These are phyloP conservation scores for Hemithea aestivaria DNA, from an alignment of 2,888 invertebrate genomes.

Conservation along the genomic window DNA sequence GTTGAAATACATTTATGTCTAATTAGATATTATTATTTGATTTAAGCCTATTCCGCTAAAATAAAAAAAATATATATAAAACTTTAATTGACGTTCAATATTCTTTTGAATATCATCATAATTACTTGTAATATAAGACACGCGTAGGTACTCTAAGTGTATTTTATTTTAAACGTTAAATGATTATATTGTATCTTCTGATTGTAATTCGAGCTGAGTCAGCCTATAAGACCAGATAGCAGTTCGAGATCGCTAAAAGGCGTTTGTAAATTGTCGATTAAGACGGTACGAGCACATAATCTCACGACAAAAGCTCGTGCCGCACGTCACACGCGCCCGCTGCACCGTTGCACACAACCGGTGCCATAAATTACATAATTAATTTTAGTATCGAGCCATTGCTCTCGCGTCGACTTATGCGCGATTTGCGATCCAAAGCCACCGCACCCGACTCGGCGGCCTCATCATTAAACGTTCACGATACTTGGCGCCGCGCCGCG, in stretches of 20 bases:
- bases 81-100: too few relatives aligned
- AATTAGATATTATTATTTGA: too few relatives aligned
- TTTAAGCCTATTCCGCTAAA: too few relatives aligned
- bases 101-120: too few relatives aligned
- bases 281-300: constrained; percentile 59
- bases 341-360: constrained; percentile 33
- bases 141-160: too few relatives aligned
- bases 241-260: constrained; percentile 41
- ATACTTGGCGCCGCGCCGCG: constrained; percentile 45
- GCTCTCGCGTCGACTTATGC: constrained; percentile 66
- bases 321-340: constrained; percentile 46
- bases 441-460: constrained; percentile 51
- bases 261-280: constrained; percentile 64
- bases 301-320: constrained; percentile 53
- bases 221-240: constrained; percentile 46
- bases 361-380: constrained; percentile 68
- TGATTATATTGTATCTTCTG: constrained; percentile 39
- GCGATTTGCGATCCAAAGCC: constrained; percentile 67
- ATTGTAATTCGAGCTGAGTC: constrained; percentile 49
- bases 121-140: too few relatives aligned
- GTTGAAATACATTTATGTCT: too few relatives aligned
- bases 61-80: too few relatives aligned
- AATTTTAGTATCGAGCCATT: constrained; percentile 68
- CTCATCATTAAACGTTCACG: constrained; percentile 69
- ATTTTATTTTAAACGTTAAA: too few relatives aligned